Evolutionary conservation across 2,113 vertebrate genomes (phyloP), one percentile per base, ranked within the genome.

Genomic region (Corythoichthys haematopterus): DNA sequence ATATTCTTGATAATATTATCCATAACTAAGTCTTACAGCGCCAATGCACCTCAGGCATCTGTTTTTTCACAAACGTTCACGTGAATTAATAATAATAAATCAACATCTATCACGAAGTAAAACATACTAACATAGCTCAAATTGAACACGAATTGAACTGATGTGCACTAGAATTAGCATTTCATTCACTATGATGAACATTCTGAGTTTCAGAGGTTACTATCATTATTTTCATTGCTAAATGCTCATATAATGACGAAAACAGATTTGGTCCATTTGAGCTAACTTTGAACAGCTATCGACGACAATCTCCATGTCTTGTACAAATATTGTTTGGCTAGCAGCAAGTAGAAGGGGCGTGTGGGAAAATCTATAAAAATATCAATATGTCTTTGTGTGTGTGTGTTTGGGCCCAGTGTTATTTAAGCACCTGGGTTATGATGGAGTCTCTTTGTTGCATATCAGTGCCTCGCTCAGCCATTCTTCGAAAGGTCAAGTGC

Each of bases 401-500:
- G 55, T 72, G 50, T 64, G 59, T 75, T 33, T 7, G 9, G 36
- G 71, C 47, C 40, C 50, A 40, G 20, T 65, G 62, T 53, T 35
- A 35, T 61, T 66, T 37, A 50, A 50, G 38, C 35, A 66, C 47
- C 71, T 69, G 14, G 36, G 28, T 47, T 47, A 35, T 66, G 40
- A 65, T n/a, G 20, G 33, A 46, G 16, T 53, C n/a, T 37, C 28
- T 51, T 38, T 59, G 20, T 48, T 74, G 36, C 56, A n/a, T 62
- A 47, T 51, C 55, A 57, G 3, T 50, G 40, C 35, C 38, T 69
- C 51, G n/a, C 4, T 46, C 13, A 40, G 36, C 46, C 58, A 50
- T 65, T 69, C 63, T 12, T 40, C 47, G 48, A 78, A 76, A 76
- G 66, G 53, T 71, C 69, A 66, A 66, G 62, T 64, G 48, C 60